Conservation (phyloP, 2,797 vertebrate species). For the Aselliscus stoliczkanus region DNA sequence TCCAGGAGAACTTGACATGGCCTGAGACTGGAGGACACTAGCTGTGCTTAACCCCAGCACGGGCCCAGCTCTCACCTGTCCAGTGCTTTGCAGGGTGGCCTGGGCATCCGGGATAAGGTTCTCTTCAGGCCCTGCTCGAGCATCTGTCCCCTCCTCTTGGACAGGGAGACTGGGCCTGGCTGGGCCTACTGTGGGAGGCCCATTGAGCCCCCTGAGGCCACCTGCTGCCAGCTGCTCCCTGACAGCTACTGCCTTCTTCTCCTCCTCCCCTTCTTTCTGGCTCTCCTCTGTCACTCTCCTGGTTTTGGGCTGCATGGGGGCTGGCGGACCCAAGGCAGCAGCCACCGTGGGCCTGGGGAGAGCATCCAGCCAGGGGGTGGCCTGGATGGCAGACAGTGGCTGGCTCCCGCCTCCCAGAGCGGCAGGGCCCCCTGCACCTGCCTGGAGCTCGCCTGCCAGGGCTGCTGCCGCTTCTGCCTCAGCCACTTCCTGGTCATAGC, state of each 20-base stretch:
- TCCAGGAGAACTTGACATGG: conserved; percentile 41
- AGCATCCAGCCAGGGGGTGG: conserved; percentile 31
- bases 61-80: conserved; percentile 44
- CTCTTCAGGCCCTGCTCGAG: conserved; percentile 64
- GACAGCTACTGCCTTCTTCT: neutral
- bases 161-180: neutral
- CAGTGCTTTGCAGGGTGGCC: neutral
- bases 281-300: conserved; percentile 54
- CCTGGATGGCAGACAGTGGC: conserved; percentile 79
- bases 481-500: conserved; percentile 84
- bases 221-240: conserved; percentile 10
- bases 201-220: neutral
- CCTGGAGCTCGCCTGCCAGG: conserved; percentile 67
- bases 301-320: conserved; percentile 41
- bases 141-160: conserved; percentile 40
- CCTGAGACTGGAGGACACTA: neutral
- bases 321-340: conserved; percentile 42
- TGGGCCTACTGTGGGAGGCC: neutral
- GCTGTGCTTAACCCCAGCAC: neutral
- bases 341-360: conserved; percentile 59
- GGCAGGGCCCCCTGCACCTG: conserved; percentile 27
- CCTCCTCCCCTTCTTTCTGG: neutral
- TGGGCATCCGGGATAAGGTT: conserved; percentile 63
- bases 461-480: conserved; percentile 70
- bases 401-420: conserved; percentile 57